Percentiles rank a stretch among this genome's conserved stretches.
phyloP scores from a whole-genome alignment of 2,113 vertebrate genomes.

The Meles meles region DNA sequence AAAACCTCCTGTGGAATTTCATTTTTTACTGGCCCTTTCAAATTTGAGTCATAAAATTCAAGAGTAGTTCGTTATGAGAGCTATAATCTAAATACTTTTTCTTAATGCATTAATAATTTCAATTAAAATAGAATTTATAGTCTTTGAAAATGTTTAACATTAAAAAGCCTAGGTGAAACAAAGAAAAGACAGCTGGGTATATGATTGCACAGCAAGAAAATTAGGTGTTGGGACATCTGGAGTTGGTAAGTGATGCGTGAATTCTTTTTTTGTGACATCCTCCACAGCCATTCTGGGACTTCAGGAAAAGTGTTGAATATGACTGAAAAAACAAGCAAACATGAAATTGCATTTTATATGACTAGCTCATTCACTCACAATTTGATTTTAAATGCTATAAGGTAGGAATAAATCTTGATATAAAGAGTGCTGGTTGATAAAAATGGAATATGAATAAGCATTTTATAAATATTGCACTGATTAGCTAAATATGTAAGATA shows the following conservation, averaged over 20 bases:
- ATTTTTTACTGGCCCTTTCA: constrained; percentile 1
- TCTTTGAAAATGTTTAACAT: background rate
- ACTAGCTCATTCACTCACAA: background rate
- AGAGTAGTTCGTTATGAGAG: background rate
- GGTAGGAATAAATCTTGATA: background rate
- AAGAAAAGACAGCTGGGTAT: background rate
- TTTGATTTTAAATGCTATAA: background rate
- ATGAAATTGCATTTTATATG: background rate
- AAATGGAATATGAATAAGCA: background rate
- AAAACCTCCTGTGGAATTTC: background rate
- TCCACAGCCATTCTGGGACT: background rate
- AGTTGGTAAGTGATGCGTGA: background rate
- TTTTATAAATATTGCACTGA: background rate
- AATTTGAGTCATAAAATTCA: background rate
- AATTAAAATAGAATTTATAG: background rate
- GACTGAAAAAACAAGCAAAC: background rate
- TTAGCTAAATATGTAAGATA: background rate
- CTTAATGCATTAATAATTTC: background rate
- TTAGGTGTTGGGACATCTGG: background rate
- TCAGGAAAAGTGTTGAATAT: background rate
- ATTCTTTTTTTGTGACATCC: background rate
- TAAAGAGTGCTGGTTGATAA: background rate
- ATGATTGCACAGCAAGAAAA: background rate
- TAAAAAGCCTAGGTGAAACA: background rate
- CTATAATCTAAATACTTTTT: background rate